A percentile compares a stretch with the other conserved stretches of the same genome.
phyloP scores from a whole-genome alignment of 2,888 invertebrate species.

The Catocala nupta region DNA sequence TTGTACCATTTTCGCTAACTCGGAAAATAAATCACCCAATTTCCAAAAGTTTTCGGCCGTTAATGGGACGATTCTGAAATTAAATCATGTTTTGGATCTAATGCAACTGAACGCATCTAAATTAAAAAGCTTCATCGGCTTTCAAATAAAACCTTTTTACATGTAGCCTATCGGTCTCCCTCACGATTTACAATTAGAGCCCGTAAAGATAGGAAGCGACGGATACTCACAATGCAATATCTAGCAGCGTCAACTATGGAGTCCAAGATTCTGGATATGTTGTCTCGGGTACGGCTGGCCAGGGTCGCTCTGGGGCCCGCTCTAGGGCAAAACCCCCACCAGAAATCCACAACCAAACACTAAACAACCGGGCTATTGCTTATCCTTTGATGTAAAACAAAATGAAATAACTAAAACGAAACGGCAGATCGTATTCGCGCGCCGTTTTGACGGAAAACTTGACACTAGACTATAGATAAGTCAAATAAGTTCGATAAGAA shows the following conservation, averaged over 20 bases:
- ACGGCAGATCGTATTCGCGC: constrained; percentile 73
- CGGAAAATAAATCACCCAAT: constrained; percentile 74
- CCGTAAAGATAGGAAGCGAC: constrained; percentile 13
- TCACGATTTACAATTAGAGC: constrained; percentile 21
- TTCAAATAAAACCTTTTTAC: constrained; percentile 39
- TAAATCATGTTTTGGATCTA: constrained; percentile 77
- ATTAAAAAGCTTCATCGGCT: constrained; percentile 49
- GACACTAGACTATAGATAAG: constrained; percentile 64
- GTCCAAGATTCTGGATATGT: constrained; percentile 85
- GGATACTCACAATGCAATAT: constrained; percentile 85
- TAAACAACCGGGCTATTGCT: constrained; percentile 75
- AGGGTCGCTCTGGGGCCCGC: constrained; percentile 75
- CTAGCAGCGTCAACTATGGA: constrained; percentile 85
- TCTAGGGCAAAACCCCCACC: constrained; percentile 69
- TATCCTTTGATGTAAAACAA: constrained; percentile 86
- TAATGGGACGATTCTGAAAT: constrained; percentile 81
- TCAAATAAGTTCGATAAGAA: constrained; percentile 50
- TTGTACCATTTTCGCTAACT: constrained; percentile 81
- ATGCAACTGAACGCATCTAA: constrained; percentile 60
- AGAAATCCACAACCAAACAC: constrained; percentile 71
- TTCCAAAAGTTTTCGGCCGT: constrained; percentile 79
- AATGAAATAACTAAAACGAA: constrained; percentile 84
- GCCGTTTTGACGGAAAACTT: constrained; percentile 80
- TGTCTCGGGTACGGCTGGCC: constrained; percentile 83
- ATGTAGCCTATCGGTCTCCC: constrained; percentile 44